phyloP scores from a whole-genome alignment of 2,888 invertebrate species.

The Leuctra nigra region DNA sequence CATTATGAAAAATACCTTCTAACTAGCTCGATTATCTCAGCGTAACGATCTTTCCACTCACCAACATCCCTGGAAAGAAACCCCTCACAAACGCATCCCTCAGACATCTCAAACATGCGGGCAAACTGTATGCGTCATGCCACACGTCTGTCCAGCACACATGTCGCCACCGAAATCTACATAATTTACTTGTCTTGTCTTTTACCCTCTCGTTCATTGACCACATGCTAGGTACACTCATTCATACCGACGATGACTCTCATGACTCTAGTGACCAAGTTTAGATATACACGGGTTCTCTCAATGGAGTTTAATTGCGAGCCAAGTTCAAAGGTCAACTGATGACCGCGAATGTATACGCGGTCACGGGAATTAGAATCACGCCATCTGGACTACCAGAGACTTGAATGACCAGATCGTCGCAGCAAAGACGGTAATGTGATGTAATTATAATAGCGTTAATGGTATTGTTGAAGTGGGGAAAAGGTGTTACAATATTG shows the following conservation, averaged over 20 bases:
- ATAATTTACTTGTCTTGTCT: no score
- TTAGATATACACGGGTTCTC: neutral
- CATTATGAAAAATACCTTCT: no score
- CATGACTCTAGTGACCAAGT: neutral
- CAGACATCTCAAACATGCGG: no score
- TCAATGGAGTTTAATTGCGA: neutral
- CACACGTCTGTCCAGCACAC: no score
- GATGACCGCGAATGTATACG: neutral
- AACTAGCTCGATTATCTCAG: no score
- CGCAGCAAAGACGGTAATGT: neutral
- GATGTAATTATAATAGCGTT: neutral
- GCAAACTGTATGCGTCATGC: no score
- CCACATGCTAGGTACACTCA: neutral
- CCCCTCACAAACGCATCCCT: no score
- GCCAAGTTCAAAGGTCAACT: neutral
- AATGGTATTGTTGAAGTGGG: neutral
- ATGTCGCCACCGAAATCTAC: no score
- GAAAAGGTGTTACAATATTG: neutral
- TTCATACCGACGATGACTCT: neutral
- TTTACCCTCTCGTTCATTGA: neutral
- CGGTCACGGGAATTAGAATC: neutral
- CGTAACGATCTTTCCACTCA: no score
- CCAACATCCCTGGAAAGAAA: no score
- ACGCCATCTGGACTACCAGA: neutral
- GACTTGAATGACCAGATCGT: neutral